A percentile compares a stretch with the other conserved stretches of the same genome.
These are phyloP conservation scores for Neosalanx taihuensis DNA, from an alignment of 2,797 vertebrate species.

Conservation along the genomic window DNA sequence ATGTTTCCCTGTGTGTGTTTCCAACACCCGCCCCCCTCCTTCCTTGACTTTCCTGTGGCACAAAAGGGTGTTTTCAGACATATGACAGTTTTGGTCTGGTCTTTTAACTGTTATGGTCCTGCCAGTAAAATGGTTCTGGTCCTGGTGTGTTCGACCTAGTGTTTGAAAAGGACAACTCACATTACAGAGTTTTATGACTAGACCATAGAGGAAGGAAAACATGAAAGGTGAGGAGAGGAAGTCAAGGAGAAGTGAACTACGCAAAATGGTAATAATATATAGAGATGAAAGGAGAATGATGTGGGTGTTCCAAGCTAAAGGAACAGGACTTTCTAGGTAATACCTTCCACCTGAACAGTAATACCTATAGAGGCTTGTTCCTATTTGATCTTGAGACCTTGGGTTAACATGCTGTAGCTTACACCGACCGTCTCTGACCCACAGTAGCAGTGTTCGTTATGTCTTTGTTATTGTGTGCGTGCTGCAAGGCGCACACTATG, in stretches of 20 bases:
- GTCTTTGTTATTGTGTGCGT: too few species aligned
- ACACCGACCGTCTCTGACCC: too few species aligned
- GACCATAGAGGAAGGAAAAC: conserved; percentile 16
- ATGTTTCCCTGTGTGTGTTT: conserved; percentile 14
- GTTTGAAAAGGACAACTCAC: background rate
- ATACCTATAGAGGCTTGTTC: too few species aligned
- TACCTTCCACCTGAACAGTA: conserved; percentile 50
- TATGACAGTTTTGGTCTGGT: background rate
- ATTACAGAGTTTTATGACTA: background rate
- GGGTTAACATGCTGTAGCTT: too few species aligned
- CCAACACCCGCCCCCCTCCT: background rate
- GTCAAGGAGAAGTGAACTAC: conserved; percentile 16
- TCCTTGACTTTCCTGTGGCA: background rate
- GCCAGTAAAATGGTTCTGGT: conserved; percentile 5
- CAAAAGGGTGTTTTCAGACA: conserved; percentile 32
- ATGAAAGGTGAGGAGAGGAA: conserved; percentile 20
- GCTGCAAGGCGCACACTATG: too few species aligned
- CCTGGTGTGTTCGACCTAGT: conserved; percentile 12
- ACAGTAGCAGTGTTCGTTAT: too few species aligned
- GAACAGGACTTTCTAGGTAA: conserved; percentile 59
- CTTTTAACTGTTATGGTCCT: conserved; percentile 23
- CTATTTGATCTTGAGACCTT: too few species aligned
- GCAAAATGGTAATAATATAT: conserved; percentile 1
- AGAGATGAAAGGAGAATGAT: conserved; percentile 7
- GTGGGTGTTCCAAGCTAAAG: conserved; percentile 19